phyloP scores from a whole-genome alignment of 2,797 vertebrate species.

The Sparus aurata region DNA sequence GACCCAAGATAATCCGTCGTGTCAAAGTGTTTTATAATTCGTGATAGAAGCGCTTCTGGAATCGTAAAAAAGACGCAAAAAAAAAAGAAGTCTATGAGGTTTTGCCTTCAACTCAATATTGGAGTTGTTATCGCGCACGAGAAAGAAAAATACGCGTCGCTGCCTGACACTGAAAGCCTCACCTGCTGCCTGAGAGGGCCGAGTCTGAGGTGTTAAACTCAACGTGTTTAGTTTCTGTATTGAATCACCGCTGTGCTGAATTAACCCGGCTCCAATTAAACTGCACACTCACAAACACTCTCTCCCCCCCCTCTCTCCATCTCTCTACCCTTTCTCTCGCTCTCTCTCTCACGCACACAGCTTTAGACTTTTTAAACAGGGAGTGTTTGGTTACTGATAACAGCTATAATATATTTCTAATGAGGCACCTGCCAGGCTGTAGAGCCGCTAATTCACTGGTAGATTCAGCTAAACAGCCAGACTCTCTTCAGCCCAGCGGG shows the following conservation, averaged over 20 bases:
- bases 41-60: conserved; percentile 1
- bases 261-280: conserved; percentile 60
- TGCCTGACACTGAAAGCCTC: conserved; percentile 23
- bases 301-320: neutral
- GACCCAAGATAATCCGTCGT: neutral
- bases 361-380: conserved; percentile 60
- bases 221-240: conserved; percentile 41
- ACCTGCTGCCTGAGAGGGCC: conserved; percentile 30
- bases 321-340: conserved; percentile 18
- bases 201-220: conserved; percentile 44
- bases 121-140: neutral
- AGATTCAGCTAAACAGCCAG: conserved; percentile 73
- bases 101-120: neutral
- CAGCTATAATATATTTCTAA: conserved; percentile 81
- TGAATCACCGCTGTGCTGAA: conserved; percentile 57
- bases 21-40: neutral
- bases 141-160: conserved; percentile 3
- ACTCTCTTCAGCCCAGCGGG: conserved; percentile 74
- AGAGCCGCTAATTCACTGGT: conserved; percentile 76
- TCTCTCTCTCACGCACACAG: conserved; percentile 19
- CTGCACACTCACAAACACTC: conserved; percentile 19
- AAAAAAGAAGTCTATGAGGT: neutral
- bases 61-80: neutral
- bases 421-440: conserved; percentile 80
- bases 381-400: conserved; percentile 75